Evolutionary conservation across 2,113 vertebrate genomes (phyloP), one percentile per base, ranked within the genome.

Genomic region (Anoura caudifer): DNA sequence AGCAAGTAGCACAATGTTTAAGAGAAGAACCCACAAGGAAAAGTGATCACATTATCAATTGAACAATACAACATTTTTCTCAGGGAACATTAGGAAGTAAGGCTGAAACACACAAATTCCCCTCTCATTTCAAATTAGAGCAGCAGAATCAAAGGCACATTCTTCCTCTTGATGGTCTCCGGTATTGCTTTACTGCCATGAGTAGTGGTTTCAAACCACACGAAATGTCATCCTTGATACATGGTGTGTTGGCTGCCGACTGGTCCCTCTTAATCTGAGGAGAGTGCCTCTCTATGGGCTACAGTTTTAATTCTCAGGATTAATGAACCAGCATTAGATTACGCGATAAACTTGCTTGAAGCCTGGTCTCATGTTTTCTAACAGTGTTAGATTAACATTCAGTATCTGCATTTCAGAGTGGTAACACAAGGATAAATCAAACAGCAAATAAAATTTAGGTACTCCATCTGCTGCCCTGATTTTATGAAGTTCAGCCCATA

Each of bases 381-480:
- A 94, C 72, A 90, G 38, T 54, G 59, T 70, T 96, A 91, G 88
- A 90, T 63, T 94, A 93, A 94, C 97, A 89, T 95, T 96, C 93
- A 80, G 63, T 94, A 90, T 84, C 97, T 91, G 63, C 79, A 72
- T 97, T 95, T 95, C 92, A 96, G 97, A 95, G 61, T 81, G 47
- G 59, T 50, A 97, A 83, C 88, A 63, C 96, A 96, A 97, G 61
- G 96, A 97, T 98, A 97, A 98, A 98, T 96, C 94, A 98, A 98
- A 97, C 6, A 97, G 79, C 91, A 98, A 98, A 98, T 98, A 97
- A 97, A 97, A 98, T 98, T 97, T 97, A 81, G 69, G 96, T 97
- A 96, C 95, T 94, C 97, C 98, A 98, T 98, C 98, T 98, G 97
- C 89, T 98, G 96, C 95, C 94, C 98, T 95, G 80, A 52, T 96